Conservation (phyloP, 2,113 vertebrate species). For the Balaeniceps rex region DNA sequence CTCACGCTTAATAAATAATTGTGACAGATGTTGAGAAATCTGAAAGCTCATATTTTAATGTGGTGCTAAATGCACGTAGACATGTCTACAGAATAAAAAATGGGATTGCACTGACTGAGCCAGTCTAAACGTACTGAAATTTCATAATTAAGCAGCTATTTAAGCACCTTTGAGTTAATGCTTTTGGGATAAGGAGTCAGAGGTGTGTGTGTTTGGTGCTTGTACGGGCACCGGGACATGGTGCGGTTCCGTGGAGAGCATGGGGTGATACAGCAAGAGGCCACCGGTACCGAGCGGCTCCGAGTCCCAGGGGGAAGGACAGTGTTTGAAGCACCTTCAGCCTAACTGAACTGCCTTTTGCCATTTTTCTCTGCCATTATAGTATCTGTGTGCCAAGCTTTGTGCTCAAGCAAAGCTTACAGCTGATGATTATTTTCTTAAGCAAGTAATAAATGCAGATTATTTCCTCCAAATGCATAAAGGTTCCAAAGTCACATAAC, state of each 20-base stretch:
- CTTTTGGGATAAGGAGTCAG: neutral
- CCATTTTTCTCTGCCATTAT: neutral
- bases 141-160: neutral
- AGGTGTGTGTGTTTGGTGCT: neutral
- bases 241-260: neutral
- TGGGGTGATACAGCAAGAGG: neutral
- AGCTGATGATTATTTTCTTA: neutral
- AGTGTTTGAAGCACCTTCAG: neutral
- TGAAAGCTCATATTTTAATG: neutral
- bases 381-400: neutral
- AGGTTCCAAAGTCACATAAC: neutral
- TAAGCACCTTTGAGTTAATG: neutral
- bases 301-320: neutral
- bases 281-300: neutral
- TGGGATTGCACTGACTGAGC: neutral
- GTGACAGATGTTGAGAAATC: neutral
- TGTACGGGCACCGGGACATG: rapidly evolving
- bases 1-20: neutral
- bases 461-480: neutral
- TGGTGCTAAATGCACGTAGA: neutral
- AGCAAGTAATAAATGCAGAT: slow-evolving; percentile 32
- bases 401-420: neutral
- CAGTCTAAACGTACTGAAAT: neutral
- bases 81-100: neutral
- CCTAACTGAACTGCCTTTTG: neutral